Conservation (phyloP, 2,797 vertebrate genomes). For the Chaunax sp. region DNA sequence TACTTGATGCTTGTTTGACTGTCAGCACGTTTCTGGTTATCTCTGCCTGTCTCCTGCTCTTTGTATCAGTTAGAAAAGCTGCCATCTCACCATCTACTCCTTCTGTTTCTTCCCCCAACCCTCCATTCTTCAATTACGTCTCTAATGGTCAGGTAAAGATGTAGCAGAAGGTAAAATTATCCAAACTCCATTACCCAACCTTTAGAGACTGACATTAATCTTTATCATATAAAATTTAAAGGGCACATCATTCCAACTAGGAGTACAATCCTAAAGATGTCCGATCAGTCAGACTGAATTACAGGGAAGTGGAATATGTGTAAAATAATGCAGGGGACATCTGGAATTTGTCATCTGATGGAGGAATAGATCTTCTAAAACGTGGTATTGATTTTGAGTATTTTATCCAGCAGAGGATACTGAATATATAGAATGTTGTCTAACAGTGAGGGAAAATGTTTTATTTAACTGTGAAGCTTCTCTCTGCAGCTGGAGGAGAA, state of each 20-base stretch:
- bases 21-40: slow-evolving; percentile 22
- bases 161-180: slow-evolving; percentile 45
- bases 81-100: slow-evolving; percentile 2
- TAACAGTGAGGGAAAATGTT: slow-evolving; percentile 32
- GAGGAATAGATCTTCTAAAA: slow-evolving; percentile 12
- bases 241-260: slow-evolving; percentile 16
- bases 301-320: background rate
- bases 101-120: background rate
- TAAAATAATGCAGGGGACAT: slow-evolving; percentile 12
- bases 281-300: slow-evolving; percentile 25
- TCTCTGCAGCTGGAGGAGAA: slow-evolving; percentile 41
- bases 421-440: slow-evolving; percentile 34
- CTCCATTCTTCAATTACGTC: background rate
- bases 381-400: slow-evolving; percentile 10
- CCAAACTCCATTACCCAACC: slow-evolving; percentile 52
- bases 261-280: slow-evolving; percentile 7
- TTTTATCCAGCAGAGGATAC: slow-evolving; percentile 33
- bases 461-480: slow-evolving; percentile 38
- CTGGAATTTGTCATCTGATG: slow-evolving; percentile 10
- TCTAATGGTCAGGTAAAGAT: slow-evolving; percentile 37
- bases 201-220: slow-evolving; percentile 47
- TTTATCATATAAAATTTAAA: slow-evolving; percentile 44
- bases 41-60: slow-evolving; percentile 5
- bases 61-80: slow-evolving; percentile 3
- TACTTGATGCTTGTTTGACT: no score